phyloP scores from a whole-genome alignment of 2,797 vertebrate species.

The Mionectes olivaceus region DNA sequence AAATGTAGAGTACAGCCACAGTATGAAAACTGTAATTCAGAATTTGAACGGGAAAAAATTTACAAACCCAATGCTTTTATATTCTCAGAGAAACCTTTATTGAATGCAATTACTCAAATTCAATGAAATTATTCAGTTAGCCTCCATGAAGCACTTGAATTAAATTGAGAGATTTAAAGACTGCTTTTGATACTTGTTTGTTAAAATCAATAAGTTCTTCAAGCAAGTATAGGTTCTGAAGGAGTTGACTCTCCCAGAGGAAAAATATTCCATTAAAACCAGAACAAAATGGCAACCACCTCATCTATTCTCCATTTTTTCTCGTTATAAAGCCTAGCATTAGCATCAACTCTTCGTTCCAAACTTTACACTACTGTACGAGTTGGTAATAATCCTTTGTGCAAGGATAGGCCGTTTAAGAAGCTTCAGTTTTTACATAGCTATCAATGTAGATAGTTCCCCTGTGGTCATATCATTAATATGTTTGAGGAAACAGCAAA shows the following conservation, averaged over 20 bases:
- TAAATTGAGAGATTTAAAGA: conserved; percentile 36
- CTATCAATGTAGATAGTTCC: not conserved
- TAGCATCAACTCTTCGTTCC: not conserved
- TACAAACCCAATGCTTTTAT: not conserved
- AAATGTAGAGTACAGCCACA: not conserved
- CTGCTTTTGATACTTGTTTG: conserved; percentile 37
- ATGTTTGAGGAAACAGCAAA: conserved; percentile 36
- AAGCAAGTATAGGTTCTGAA: conserved; percentile 12
- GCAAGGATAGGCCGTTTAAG: not conserved
- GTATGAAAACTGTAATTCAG: not conserved
- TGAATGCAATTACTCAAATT: conserved; percentile 15
- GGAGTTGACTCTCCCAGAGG: not conserved
- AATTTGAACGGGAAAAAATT: not conserved
- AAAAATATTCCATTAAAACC: not conserved
- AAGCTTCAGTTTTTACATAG: not conserved
- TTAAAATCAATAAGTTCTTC: conserved; percentile 30
- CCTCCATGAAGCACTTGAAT: conserved; percentile 29
- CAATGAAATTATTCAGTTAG: conserved; percentile 18
- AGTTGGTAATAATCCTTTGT: not conserved
- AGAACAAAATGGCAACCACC: not conserved
- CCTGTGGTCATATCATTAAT: conserved; percentile 41
- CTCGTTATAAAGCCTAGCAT: not conserved
- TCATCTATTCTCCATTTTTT: not conserved
- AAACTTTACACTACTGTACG: not conserved
- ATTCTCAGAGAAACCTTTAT: conserved; percentile 1